Evolutionary conservation across 2,797 vertebrate genomes (phyloP).

Genomic region (Pyrocephalus nanus): DNA sequence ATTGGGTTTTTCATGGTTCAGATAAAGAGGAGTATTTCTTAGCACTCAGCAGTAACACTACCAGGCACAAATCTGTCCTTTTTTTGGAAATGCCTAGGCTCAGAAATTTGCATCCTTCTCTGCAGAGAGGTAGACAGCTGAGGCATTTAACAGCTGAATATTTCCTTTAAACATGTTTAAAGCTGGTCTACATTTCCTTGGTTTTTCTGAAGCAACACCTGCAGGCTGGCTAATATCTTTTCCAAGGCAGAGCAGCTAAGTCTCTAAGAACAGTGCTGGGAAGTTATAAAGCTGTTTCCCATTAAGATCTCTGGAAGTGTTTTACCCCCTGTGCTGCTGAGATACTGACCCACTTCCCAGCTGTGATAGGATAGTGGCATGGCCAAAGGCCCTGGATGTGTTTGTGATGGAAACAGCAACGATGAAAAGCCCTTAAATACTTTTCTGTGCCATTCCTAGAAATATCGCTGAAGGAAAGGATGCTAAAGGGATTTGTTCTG

Average conservation of each 20-base stretch:
- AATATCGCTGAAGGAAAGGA: background rate
- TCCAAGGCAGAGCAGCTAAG: background rate
- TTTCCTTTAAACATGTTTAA: background rate
- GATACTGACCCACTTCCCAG: background rate
- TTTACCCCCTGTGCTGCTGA: background rate
- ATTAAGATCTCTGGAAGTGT: rapidly evolving
- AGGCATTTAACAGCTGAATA: background rate
- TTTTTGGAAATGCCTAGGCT: background rate
- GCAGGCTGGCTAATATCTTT: background rate
- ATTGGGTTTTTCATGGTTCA: background rate
- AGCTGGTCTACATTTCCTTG: background rate
- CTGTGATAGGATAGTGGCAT: rapidly evolving
- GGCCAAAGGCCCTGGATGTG: background rate
- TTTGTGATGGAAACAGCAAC: background rate
- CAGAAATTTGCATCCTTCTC: background rate
- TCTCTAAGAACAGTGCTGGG: rapidly evolving
- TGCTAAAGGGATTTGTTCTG: background rate
- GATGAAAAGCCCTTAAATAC: background rate
- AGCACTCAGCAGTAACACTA: background rate
- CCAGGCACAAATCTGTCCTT: background rate
- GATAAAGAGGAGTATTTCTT: background rate
- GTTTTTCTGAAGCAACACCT: background rate
- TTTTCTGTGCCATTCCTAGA: background rate
- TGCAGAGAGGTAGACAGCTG: background rate
- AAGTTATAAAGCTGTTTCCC: background rate